Conservation (phyloP, 2,113 vertebrate genomes). For the Plestiodon gilberti region DNA sequence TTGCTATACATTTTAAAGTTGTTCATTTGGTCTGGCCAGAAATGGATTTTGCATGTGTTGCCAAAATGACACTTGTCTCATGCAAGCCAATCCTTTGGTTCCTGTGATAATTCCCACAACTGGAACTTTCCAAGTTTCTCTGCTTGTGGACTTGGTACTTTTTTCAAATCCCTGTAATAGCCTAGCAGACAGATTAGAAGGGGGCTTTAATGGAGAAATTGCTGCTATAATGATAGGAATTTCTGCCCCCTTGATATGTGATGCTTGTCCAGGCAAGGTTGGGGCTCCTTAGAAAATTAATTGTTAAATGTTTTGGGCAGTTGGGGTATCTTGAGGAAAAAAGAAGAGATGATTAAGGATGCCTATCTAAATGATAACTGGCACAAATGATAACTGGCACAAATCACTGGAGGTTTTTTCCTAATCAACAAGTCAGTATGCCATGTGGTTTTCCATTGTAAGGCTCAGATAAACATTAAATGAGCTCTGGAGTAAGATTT, state of each 20-base stretch:
- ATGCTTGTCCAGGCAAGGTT: neutral
- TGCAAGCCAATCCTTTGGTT: no score
- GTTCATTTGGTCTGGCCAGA: neutral
- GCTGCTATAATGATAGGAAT: no score
- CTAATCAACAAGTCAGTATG: neutral
- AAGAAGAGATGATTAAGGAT: no score
- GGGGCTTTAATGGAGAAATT: neutral
- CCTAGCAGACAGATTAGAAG: no score
- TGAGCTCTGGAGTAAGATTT: conserved; percentile 72
- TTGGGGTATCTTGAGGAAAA: neutral
- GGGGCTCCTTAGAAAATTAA: neutral
- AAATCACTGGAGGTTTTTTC: neutral
- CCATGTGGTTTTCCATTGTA: neutral
- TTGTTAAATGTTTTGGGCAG: neutral
- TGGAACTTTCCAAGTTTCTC: neutral
- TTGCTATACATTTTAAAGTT: neutral
- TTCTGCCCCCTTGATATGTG: no score
- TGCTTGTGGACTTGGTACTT: neutral
- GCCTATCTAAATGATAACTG: no score
- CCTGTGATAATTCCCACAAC: neutral
- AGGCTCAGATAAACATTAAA: conserved; percentile 70
- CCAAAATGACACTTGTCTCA: neutral
- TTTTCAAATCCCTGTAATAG: neutral
- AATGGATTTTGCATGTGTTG: neutral
- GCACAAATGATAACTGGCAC: neutral